Evolutionary conservation across 2,888 invertebrate genomes (phyloP), one percentile per base, ranked within the genome.

Genomic region (Lithophane socia): DNA sequence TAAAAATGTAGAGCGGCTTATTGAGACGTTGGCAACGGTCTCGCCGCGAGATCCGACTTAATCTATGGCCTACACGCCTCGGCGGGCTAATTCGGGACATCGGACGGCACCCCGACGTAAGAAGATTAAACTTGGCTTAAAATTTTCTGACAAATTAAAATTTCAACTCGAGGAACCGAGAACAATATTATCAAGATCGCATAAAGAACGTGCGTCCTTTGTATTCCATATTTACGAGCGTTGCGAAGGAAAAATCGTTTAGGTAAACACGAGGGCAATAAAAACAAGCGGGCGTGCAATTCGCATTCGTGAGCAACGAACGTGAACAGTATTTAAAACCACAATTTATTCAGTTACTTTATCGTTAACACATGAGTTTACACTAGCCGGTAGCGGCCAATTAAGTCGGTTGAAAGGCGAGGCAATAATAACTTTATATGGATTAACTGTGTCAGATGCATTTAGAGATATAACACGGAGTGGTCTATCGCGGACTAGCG

Each of bases 1-100:
- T 96, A 96, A 96, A 96, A 94, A 94, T 96, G 94, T 94, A 93
- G 93, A 94, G 90, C 95, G 92, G 94, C 94, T 95, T 95, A 95
- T 95, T 95, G 95, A 96, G 95, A 94, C 93, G 96, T 95, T 95
- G 95, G 96, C 96, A 95, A 93, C 93, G 89, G 92, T 91, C 89
- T 86, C 92, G 86, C 86, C 79, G 86, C 87, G 87, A 91, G 93
- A 94, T 93, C 92, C 90, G 89, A 92, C 93, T 92, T 94, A 94
- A 94, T 94, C 94, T 94, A 93, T 90, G 92, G 92, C 90, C 91
- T 91, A 89, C 91, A 91, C 90, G 93, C 90, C 90, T 91, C 91
- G 90, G 75, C 86, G 87, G 85, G 90, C 93, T 94, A 94, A 94
- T 94, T 93, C 91, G 90, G 91, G 91, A 90, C 89, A 87, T 86